Base-by-base conservation (phyloP, 2,797 vertebrate species). In the Cheirogaleus major region DNA sequence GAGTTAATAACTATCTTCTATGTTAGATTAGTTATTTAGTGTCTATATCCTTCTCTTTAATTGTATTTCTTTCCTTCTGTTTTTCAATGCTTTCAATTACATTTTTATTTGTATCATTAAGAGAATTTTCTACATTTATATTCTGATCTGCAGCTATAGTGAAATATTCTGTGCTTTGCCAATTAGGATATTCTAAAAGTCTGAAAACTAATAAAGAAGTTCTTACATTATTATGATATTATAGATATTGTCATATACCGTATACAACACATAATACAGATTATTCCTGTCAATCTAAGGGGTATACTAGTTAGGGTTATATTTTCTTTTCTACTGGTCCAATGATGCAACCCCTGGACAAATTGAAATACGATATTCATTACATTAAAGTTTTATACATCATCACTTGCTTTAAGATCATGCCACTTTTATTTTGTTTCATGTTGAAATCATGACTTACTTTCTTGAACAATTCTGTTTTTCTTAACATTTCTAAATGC, bases 11-110 rank as follows among this genome's bases (percentile, higher is more conserved):
- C 4, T 75, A 50, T 97, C 30, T 65, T 90, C 57, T 50, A 5
- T n/a, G 11, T 45, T 83, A 93, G 38, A 78, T 61, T 59, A 80
- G 43, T 27, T 75, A 93, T 35, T 96, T 79, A 75, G 32, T 84
- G 52, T 22, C 67, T 14, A 41, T 10, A 80, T 67, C 41, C 4
- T 89, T 87, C 63, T n/a, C 41, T 94, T 27, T 89, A 80, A 70
- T 3, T 86, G 11, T 72, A 55, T 91, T 83, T 89, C 61, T 91
- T 79, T 89, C 61, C 27, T 57, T 67, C 55, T 59, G 79, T 38
- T n/a, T 83, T 35, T 55, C 65, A 93, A 35, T 96, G 89, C 14
- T 96, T 92, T 83, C 41, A 78, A 59, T 23, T 87, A 63, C 67
- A 35, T 50, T 70, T 91, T 95, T 57, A 78, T 22, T 72, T 78